Base-by-base conservation (phyloP, 2,888 invertebrate genomes). In the Scaptomyza reducta region DNA sequence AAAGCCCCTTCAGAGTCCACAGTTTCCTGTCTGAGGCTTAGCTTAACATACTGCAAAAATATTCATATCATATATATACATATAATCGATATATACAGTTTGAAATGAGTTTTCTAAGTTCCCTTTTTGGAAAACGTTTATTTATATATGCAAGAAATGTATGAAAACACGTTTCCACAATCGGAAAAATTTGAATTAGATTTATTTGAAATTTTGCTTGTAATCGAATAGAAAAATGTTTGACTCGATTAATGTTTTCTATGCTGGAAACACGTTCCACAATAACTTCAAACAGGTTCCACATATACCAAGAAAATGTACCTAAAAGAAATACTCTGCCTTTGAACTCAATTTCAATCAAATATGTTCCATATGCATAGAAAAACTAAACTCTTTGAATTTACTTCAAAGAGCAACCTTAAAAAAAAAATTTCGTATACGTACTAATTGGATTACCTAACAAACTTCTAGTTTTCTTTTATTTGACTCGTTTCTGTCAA, bases 1-100 rank as follows among this genome's bases (percentile, higher is more conserved):
- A 33, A 16, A 16, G 9, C 14, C 64, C 51, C 71, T 63, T 69
- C 49, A 54, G 45, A 62, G 75, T 62, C 62, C 44, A 50, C 60
- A 54, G 55, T 61, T 59, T 59, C 56, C 70, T 61, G 61, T 57
- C 22, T 22, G 13, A 18, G 7, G 7, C n/a, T 6, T 38, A 22
- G 18, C 38, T 40, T 40, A 47, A 38, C 45, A 69, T 47, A 14
- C 14, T 14, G 6, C 25, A 31, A 40, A 38, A 38, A 38, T 7
- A 38, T 9, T 9, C 6, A 1, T n/a, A 7, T 4, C n/a, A 2
- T 22, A 35, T n/a, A n/a, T 14, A 14, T 38, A 14, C 14, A 41
- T 31, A 14, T 27, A 55, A 74, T 74, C 75, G 38, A 68, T 66
- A 50, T 14, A 16, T 49, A 11, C 27, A 62, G 55, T 49, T 46